These are phyloP conservation scores for Rhinatrema bivittatum DNA, from an alignment of 2,797 vertebrate species.

Conservation along the genomic window DNA sequence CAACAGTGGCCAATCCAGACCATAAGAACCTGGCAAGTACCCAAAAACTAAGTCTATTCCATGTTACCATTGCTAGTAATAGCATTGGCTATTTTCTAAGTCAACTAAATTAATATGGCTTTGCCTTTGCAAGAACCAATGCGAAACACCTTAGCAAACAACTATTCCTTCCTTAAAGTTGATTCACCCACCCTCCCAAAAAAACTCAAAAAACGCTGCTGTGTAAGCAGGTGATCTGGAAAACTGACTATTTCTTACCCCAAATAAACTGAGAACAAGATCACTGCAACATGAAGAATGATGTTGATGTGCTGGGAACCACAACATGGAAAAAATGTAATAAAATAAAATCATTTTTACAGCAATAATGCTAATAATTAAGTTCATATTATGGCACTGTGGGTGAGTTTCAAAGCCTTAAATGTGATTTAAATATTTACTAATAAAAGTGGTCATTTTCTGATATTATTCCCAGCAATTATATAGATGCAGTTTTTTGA, in stretches of 20 bases:
- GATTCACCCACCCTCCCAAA: too few species aligned
- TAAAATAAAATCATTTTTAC: constrained; percentile 8
- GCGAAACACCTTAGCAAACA: too few species aligned
- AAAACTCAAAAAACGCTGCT: too few species aligned
- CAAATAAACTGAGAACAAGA: constrained; percentile 13
- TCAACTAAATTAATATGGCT: too few species aligned
- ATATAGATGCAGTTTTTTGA: constrained; percentile 16
- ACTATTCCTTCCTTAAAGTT: too few species aligned
- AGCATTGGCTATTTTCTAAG: too few species aligned
- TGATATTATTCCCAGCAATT: constrained; percentile 9
- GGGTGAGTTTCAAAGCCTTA: constrained; percentile 1
- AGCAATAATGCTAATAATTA: constrained; percentile 22
- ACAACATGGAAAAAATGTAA: constrained; percentile 1
- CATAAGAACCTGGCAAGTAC: neutral
- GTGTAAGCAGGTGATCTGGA: constrained; percentile 10
- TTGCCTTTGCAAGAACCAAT: too few species aligned
- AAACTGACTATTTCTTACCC: constrained; percentile 12
- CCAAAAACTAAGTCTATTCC: too few species aligned
- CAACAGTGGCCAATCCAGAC: too few species aligned
- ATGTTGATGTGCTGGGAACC: constrained; percentile 19
- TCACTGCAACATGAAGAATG: constrained; percentile 5
- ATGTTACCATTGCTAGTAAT: too few species aligned
- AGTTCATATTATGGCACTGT: constrained; percentile 8
- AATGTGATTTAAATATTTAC: constrained; percentile 8
- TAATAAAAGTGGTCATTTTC: constrained; percentile 21